phyloP scores from a whole-genome alignment of 2,888 invertebrate genomes.

The Oithona nana region DNA sequence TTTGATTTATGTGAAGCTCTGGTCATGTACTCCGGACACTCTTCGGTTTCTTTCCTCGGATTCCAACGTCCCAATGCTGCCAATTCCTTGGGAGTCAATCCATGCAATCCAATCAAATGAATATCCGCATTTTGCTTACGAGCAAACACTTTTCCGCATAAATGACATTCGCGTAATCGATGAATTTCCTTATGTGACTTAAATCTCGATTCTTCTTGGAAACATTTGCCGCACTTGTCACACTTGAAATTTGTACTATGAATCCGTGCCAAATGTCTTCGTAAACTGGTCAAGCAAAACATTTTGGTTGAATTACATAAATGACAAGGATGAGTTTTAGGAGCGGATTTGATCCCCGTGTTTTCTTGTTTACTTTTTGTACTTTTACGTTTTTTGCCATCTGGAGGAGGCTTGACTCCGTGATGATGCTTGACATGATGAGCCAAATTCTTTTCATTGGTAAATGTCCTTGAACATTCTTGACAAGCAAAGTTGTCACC shows the following conservation, averaged over 20 bases:
- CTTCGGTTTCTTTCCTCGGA: neutral
- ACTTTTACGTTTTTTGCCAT: neutral
- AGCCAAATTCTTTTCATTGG: slow-evolving; percentile 9
- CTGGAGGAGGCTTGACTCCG: neutral
- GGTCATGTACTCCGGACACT: neutral
- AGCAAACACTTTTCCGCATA: slow-evolving; percentile 9
- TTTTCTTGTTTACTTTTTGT: neutral
- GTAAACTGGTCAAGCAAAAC: neutral
- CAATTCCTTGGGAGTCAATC: neutral
- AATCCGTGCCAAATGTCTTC: slow-evolving; percentile 7
- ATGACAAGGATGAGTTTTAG: slow-evolving; percentile 8
- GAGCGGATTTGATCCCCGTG: neutral
- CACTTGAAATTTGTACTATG: slow-evolving; percentile 15
- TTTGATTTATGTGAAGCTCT: neutral
- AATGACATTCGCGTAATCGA: slow-evolving; percentile 1
- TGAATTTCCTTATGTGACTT: slow-evolving; percentile 7
- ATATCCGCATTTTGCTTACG: slow-evolving; percentile 15
- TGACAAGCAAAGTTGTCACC: slow-evolving; percentile 5
- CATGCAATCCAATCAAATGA: slow-evolving; percentile 10
- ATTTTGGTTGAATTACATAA: neutral
- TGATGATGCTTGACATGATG: slow-evolving; percentile 7
- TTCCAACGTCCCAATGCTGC: neutral
- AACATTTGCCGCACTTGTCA: slow-evolving; percentile 2
- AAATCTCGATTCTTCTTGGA: neutral
- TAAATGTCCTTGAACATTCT: neutral